A percentile compares a stretch with the other conserved stretches of the same genome.
Evolutionary conservation across 2,113 vertebrate genomes (phyloP).

Genomic region (Eclectus roratus): DNA sequence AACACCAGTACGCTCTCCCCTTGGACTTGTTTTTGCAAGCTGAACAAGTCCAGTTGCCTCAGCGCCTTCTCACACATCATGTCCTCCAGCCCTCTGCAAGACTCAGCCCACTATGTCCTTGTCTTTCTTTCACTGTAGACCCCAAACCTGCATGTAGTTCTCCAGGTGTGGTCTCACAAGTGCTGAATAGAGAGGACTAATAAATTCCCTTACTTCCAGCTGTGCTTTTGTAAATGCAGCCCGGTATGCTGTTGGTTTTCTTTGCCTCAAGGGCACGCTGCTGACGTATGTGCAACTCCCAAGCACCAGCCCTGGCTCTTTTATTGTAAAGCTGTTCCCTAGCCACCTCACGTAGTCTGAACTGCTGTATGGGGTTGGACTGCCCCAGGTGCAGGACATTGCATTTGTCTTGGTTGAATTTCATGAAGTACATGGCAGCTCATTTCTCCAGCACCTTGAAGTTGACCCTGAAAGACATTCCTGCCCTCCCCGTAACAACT

Average conservation of each 20-base stretch:
- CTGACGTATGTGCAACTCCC: background rate
- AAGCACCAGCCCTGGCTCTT: background rate
- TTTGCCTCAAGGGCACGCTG: background rate
- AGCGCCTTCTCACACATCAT: fast-evolving
- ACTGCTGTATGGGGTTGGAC: background rate
- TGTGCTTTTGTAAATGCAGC: background rate
- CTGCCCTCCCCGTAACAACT: background rate
- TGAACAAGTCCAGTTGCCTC: background rate
- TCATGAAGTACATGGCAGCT: background rate
- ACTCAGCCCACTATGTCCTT: background rate
- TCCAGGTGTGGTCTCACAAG: background rate
- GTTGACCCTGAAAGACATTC: background rate
- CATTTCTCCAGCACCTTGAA: background rate
- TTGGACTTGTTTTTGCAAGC: background rate
- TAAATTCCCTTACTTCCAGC: background rate
- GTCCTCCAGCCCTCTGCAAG: background rate
- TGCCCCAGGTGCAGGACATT: background rate
- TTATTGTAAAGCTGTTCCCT: background rate
- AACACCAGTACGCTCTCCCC: background rate
- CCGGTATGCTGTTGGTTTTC: background rate
- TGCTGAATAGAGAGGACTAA: background rate
- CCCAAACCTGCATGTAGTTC: background rate
- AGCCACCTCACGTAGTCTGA: background rate
- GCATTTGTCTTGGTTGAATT: background rate
- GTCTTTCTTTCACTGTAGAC: background rate